Evolutionary conservation across 2,797 vertebrate species (phyloP).

Genomic region (Buceros bicornis): DNA sequence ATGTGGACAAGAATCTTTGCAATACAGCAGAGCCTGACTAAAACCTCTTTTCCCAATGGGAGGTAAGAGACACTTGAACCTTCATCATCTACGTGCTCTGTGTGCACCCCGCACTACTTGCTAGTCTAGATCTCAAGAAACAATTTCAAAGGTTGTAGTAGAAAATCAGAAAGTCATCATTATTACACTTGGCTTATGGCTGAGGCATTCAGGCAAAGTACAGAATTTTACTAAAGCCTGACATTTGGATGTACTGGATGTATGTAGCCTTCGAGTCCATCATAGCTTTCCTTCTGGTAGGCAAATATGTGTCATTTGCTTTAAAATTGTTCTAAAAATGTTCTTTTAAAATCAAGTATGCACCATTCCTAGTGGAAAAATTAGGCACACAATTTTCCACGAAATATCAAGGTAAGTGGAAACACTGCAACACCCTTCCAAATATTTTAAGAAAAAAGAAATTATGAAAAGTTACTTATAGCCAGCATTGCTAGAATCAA

Average conservation of each 20-base stretch:
- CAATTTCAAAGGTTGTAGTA: background rate
- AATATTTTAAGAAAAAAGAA: background rate
- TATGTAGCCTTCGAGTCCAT: background rate
- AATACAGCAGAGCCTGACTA: background rate
- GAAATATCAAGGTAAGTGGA: background rate
- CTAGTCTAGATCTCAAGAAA: background rate
- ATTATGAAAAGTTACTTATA: background rate
- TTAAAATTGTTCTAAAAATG: background rate
- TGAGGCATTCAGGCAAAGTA: background rate
- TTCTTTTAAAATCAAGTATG: background rate
- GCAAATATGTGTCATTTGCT: background rate
- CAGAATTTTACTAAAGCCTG: background rate
- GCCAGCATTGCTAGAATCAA: background rate
- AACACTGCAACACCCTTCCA: rapidly evolving
- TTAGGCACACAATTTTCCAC: background rate
- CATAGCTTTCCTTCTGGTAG: background rate
- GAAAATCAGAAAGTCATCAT: background rate
- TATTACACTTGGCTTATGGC: background rate
- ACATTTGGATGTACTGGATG: background rate
- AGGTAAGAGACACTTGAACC: background rate
- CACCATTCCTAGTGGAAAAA: background rate
- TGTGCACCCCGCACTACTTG: background rate
- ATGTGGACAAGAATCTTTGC: background rate
- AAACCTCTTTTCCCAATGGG: background rate
- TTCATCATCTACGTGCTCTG: background rate